These are phyloP conservation scores for Sebastes diploproa DNA, from an alignment of 2,797 vertebrate species.

Conservation along the genomic window DNA sequence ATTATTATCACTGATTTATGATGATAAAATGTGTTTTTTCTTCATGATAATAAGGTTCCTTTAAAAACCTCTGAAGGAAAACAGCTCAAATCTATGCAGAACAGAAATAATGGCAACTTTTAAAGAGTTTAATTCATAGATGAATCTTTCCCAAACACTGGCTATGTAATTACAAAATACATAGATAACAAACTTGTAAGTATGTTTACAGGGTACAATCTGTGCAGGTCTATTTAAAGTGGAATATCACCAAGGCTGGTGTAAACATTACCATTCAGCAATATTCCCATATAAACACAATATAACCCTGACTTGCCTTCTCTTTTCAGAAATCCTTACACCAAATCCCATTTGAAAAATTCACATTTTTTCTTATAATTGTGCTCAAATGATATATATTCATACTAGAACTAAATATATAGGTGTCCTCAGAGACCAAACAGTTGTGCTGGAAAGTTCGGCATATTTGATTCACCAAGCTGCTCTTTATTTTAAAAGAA, in stretches of 20 bases:
- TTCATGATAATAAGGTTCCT: not conserved
- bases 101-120: not conserved
- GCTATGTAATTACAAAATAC: not conserved
- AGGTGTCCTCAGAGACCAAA: fast-evolving
- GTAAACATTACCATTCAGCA: slow-evolving; percentile 16
- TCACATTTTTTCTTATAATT: not conserved
- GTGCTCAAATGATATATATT: fast-evolving
- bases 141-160: not conserved
- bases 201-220: not conserved
- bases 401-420: fast-evolving
- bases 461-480: fast-evolving
- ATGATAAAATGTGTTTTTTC: not conserved
- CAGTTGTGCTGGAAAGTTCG: not conserved
- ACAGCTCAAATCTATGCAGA: not conserved
- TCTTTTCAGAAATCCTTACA: not conserved
- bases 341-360: not conserved
- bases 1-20: not conserved
- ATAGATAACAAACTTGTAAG: not conserved
- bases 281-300: slow-evolving; percentile 3
- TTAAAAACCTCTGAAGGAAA: not conserved
- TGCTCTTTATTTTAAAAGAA: not conserved
- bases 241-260: not conserved
- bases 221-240: not conserved
- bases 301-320: not conserved
- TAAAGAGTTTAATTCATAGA: not conserved